These are phyloP conservation scores for Anguilla marmorata DNA, from an alignment of 2,797 vertebrate genomes.

Conservation along the genomic window DNA sequence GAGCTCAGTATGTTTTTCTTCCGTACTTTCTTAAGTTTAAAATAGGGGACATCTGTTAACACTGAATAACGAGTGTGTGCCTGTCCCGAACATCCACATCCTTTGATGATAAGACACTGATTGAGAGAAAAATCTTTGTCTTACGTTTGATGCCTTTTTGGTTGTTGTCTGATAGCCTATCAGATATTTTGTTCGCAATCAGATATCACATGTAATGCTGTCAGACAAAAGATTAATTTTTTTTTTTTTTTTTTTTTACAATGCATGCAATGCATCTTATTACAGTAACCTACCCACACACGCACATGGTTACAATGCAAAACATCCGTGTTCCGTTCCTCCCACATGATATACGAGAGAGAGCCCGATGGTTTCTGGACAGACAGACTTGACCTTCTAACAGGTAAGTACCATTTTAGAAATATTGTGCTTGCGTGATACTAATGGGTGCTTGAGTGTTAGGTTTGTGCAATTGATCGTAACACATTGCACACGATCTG, in stretches of 20 bases:
- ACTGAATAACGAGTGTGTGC: not conserved
- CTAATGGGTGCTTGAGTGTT: not conserved
- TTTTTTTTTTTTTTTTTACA: not conserved
- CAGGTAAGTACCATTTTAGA: not conserved
- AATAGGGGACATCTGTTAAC: too few relatives aligned
- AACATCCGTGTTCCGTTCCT: not conserved
- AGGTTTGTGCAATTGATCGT: not conserved
- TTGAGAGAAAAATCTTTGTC: not conserved
- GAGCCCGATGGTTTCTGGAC: not conserved
- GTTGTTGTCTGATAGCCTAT: not conserved
- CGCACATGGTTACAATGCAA: not conserved
- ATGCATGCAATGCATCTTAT: not conserved
- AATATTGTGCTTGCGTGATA: not conserved
- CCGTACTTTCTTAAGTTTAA: too few relatives aligned
- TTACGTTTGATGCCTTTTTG: not conserved
- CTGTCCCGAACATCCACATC: not conserved
- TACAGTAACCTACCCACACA: not conserved
- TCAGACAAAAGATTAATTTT: not conserved
- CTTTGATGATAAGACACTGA: not conserved
- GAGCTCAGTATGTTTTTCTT: too few relatives aligned
- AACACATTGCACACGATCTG: not conserved
- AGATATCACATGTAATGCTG: not conserved
- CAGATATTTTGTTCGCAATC: not conserved
- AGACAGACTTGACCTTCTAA: conserved; percentile 2
- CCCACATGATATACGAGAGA: not conserved